Conservation (phyloP, 2,113 vertebrate species). For the Sturnus vulgaris region DNA sequence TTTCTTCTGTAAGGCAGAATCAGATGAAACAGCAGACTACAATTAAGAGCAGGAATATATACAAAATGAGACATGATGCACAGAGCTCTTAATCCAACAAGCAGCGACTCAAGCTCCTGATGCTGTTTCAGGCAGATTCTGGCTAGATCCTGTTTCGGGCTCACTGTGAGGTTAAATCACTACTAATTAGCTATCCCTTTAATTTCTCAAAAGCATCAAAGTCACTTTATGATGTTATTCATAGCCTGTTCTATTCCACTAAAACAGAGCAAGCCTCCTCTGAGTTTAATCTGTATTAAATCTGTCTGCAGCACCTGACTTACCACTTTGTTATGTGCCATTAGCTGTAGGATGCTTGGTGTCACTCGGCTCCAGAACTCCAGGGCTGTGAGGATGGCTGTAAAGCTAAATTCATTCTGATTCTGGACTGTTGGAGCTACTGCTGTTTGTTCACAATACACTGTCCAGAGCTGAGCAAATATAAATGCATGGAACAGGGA, state of each 20-base stretch:
- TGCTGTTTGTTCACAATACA: conserved; percentile 97
- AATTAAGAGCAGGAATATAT: neutral
- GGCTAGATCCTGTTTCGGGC: neutral
- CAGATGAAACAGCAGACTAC: neutral
- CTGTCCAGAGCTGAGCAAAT: conserved; percentile 98
- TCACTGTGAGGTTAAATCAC: neutral
- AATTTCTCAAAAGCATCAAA: neutral
- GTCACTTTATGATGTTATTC: neutral
- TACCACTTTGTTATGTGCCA: conserved; percentile 99
- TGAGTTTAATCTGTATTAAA: neutral
- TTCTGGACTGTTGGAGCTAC: conserved; percentile 86
- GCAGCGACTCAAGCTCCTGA: neutral
- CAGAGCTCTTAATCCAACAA: neutral
- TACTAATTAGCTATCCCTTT: neutral
- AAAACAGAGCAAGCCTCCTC: neutral
- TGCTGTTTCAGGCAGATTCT: neutral
- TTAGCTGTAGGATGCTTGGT: conserved; percentile 96
- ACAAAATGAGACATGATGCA: neutral
- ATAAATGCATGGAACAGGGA: conserved; percentile 98
- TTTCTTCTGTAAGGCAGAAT: neutral
- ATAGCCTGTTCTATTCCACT: neutral
- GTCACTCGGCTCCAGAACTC: conserved; percentile 99
- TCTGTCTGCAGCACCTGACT: conserved; percentile 51
- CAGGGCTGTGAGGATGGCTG: conserved; percentile 91
- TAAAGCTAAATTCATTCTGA: conserved; percentile 93